Evolutionary conservation across 2,797 vertebrate species (phyloP).

Genomic region (Platyrinchus mystaceus): DNA sequence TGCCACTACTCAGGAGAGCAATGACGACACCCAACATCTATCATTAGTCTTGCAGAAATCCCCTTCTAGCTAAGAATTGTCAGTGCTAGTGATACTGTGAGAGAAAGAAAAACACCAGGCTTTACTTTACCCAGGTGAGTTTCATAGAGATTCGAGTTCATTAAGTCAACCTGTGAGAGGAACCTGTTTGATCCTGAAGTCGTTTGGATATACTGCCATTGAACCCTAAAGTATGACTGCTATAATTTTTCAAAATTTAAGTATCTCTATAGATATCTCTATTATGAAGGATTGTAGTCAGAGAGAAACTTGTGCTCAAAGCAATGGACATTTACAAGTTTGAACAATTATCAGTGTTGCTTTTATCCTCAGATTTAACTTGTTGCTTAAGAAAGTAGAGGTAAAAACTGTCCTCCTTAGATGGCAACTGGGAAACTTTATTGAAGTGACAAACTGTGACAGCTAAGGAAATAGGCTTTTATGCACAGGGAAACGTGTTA

Average conservation of each 20-base stretch:
- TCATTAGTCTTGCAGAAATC: not conserved
- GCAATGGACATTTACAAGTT: not conserved
- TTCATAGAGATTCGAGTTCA: not conserved
- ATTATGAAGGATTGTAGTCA: not conserved
- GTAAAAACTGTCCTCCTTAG: not conserved
- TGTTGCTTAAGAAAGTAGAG: not conserved
- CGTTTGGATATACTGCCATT: not conserved
- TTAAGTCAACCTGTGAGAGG: not conserved
- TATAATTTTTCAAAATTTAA: not conserved
- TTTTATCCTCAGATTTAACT: not conserved
- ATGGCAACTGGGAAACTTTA: conserved; percentile 12
- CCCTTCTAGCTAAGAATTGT: not conserved
- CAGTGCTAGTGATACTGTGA: not conserved
- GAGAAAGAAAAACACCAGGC: not conserved
- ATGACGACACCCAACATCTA: not conserved
- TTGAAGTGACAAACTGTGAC: conserved; percentile 30
- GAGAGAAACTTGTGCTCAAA: not conserved
- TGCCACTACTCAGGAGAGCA: not conserved
- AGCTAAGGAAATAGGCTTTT: conserved; percentile 45
- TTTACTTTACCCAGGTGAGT: not conserved
- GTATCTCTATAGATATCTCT: not conserved
- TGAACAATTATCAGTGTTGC: not conserved
- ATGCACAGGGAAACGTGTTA: conserved; percentile 25
- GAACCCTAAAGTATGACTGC: not conserved
- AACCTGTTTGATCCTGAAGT: not conserved